Evolutionary conservation across 2,797 vertebrate species (phyloP).

Genomic region (Oceanodroma leucorhoa): DNA sequence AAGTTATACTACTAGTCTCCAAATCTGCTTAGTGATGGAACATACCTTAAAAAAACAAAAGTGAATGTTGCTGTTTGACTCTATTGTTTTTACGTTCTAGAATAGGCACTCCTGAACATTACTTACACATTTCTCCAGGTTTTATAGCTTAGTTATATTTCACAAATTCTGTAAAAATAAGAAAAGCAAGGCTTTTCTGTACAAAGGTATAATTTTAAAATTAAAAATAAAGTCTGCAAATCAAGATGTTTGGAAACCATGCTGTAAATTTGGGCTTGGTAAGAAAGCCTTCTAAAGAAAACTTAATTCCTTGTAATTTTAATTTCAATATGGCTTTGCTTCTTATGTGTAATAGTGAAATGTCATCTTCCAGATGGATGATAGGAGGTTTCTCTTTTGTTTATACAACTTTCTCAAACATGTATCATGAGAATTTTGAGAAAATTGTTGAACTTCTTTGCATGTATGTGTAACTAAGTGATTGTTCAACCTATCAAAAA

Average conservation of each 20-base stretch:
- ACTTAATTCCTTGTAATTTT: background rate
- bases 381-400: background rate
- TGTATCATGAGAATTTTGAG: background rate
- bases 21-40: background rate
- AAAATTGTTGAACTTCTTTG: background rate
- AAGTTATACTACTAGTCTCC: background rate
- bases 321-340: background rate
- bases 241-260: rapidly evolving
- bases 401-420: background rate
- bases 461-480: background rate
- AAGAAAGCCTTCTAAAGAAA: background rate
- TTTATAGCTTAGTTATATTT: background rate
- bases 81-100: background rate
- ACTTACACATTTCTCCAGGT: background rate
- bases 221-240: background rate
- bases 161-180: background rate
- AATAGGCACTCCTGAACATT: background rate
- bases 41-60: background rate
- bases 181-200: background rate
- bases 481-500: background rate
- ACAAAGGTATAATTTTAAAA: background rate
- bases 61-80: background rate
- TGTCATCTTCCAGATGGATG: background rate
- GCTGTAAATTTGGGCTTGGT: background rate
- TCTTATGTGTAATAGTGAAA: background rate